These are phyloP conservation scores for Aricia agestis DNA, from an alignment of 1,140 invertebrate genomes.

Conservation along the genomic window DNA sequence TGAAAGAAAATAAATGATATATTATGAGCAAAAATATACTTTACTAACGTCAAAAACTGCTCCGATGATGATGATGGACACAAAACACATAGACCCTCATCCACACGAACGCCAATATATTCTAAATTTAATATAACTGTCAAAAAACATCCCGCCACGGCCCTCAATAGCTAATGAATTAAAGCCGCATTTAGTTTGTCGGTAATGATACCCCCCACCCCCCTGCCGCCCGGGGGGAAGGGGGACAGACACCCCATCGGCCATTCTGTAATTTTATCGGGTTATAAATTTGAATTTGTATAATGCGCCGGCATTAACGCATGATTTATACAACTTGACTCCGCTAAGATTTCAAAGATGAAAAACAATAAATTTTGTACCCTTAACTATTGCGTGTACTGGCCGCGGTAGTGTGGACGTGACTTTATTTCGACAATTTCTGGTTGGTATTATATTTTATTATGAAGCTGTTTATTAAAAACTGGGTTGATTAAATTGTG, in stretches of 20 bases:
- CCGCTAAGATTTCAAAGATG: slow-evolving; percentile 74
- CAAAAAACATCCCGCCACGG: slow-evolving; percentile 25
- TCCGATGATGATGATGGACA: not conserved
- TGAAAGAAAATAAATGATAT: too few species aligned
- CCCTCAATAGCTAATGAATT: slow-evolving; percentile 55
- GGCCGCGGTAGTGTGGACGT: slow-evolving; percentile 46
- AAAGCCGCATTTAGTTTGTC: slow-evolving; percentile 58
- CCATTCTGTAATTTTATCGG: slow-evolving; percentile 76
- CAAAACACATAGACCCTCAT: not conserved
- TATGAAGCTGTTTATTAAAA: not conserved
- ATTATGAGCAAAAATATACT: too few species aligned
- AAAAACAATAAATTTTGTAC: slow-evolving; percentile 74
- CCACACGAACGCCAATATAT: slow-evolving; percentile 4
- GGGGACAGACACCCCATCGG: slow-evolving; percentile 51
- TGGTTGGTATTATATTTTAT: slow-evolving; percentile 6
- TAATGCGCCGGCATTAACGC: slow-evolving; percentile 72
- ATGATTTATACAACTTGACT: slow-evolving; percentile 76
- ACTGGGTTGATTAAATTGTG: too few species aligned
- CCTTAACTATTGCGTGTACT: slow-evolving; percentile 73
- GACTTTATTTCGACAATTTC: slow-evolving; percentile 15
- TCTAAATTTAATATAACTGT: slow-evolving; percentile 21
- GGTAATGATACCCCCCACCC: slow-evolving; percentile 44
- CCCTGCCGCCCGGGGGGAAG: slow-evolving; percentile 26
- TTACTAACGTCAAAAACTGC: too few species aligned
- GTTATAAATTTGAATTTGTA: slow-evolving; percentile 77